Evolutionary conservation across 2,113 vertebrate species (phyloP).

Genomic region (Microtus ochrogaster): DNA sequence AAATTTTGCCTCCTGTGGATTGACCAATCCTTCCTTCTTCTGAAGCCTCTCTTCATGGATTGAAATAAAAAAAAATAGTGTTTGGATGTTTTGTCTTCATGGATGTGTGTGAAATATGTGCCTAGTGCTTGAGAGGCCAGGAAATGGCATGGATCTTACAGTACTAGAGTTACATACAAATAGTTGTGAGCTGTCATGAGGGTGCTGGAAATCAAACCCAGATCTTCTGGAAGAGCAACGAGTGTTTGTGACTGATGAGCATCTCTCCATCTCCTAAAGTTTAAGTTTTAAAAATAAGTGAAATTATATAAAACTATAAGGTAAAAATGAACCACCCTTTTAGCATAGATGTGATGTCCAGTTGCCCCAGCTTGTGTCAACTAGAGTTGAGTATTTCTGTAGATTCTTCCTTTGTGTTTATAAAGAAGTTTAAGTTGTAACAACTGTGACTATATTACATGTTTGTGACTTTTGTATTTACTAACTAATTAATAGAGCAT

Average conservation of each 20-base stretch:
- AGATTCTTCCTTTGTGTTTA: background rate
- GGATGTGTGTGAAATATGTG: background rate
- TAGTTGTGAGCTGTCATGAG: background rate
- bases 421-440: background rate
- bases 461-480: slow-evolving; percentile 30
- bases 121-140: background rate
- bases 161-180: background rate
- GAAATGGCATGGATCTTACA: background rate
- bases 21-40: background rate
- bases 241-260: background rate
- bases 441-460: background rate
- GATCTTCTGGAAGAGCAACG: background rate
- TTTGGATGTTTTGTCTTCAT: background rate
- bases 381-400: background rate
- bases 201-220: background rate
- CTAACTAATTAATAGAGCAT: background rate
- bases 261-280: background rate
- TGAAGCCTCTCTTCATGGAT: background rate
- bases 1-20: background rate
- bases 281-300: background rate
- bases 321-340: background rate
- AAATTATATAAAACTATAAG: background rate
- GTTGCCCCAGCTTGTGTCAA: background rate
- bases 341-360: background rate
- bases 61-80: background rate